Evolutionary conservation across 2,797 vertebrate genomes (phyloP), one percentile per base, ranked within the genome.

Genomic region (Propithecus deckenii): DNA sequence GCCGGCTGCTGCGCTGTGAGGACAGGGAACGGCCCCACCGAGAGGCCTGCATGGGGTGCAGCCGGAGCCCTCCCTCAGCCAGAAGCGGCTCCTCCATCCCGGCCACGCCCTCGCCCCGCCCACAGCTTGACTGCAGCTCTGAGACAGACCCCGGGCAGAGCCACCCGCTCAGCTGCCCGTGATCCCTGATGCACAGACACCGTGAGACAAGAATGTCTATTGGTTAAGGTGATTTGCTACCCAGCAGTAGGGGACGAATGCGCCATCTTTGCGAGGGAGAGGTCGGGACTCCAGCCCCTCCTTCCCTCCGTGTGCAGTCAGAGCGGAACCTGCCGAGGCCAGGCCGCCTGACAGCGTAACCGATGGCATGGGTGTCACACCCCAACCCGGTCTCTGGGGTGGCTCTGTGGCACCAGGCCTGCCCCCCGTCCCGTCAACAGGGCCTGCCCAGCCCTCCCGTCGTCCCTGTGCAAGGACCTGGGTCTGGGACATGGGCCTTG

Each of bases 181-280:
- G 63, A 43, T 9, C 7, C n/a, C 43, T 30, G 80, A 28, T 12
- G 65, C 43, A 0, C 41, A 10, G 12, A n/a, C 57, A 7, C 50
- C 0, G 0, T 0, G 10, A 30, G 80, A 20, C 9, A 8, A 23
- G 57, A 22, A 23, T 63, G 35, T 30, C 0, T 0, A 0, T 13
- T 41, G 46, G 50, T 23, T 11, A 46, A 38, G 48, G 48, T 13
- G 7, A 28, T 22, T 2, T 10, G 25, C 55, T 18, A 46, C 3
- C 0, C 1, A 3, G 91, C 28, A 15, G 72, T 1, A 5, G 43
- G 20, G 17, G 41, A 38, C 25, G 1, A 2, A 43, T 2, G 17
- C 8, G 0, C 67, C 13, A 0, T 57, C n/a, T 7, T 22, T 5
- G 25, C 28, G 0, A 59, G 72, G 1, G 15, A 38, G 23, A 25